Evolutionary conservation across 2,113 vertebrate genomes (phyloP).

Genomic region (Xyliphius kryptos): DNA sequence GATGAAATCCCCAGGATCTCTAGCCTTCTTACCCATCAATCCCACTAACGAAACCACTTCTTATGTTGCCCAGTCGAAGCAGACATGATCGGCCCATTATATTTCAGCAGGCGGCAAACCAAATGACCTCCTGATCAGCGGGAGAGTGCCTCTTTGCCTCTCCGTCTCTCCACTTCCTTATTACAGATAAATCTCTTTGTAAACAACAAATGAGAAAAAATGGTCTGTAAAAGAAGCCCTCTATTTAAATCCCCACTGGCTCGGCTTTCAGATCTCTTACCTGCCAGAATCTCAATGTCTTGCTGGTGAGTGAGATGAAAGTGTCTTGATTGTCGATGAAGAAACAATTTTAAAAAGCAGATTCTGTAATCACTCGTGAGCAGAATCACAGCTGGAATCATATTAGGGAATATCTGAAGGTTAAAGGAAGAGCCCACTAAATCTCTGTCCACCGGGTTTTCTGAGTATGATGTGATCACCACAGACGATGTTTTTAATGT

Average conservation of each 20-base stretch:
- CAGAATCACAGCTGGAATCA: background rate
- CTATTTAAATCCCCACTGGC: slow-evolving; percentile 59
- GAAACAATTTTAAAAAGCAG: slow-evolving; percentile 34
- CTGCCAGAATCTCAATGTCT: slow-evolving; percentile 40
- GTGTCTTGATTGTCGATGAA: background rate
- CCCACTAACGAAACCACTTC: slow-evolving; percentile 49
- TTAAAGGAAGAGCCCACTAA: background rate
- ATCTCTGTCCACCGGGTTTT: background rate
- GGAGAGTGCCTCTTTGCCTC: slow-evolving; percentile 14
- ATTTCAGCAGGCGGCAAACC: slow-evolving; percentile 34
- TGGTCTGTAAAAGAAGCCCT: slow-evolving; percentile 54
- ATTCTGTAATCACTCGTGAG: slow-evolving; percentile 14
- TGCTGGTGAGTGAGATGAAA: background rate
- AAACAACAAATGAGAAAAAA: slow-evolving; percentile 61
- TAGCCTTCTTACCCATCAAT: slow-evolving; percentile 38
- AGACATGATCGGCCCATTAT: slow-evolving; percentile 54
- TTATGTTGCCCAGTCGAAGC: slow-evolving; percentile 48
- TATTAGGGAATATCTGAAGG: slow-evolving; percentile 1
- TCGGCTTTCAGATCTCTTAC: slow-evolving; percentile 48
- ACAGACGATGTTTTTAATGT: too few species aligned
- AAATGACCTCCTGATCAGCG: slow-evolving; percentile 26
- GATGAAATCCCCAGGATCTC: slow-evolving; percentile 2
- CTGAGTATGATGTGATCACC: too few species aligned
- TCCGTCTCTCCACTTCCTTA: background rate
- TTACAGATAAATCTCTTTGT: slow-evolving; percentile 57